These are phyloP conservation scores for Serripes groenlandicus DNA, from an alignment of 2,888 invertebrate genomes.

Conservation along the genomic window DNA sequence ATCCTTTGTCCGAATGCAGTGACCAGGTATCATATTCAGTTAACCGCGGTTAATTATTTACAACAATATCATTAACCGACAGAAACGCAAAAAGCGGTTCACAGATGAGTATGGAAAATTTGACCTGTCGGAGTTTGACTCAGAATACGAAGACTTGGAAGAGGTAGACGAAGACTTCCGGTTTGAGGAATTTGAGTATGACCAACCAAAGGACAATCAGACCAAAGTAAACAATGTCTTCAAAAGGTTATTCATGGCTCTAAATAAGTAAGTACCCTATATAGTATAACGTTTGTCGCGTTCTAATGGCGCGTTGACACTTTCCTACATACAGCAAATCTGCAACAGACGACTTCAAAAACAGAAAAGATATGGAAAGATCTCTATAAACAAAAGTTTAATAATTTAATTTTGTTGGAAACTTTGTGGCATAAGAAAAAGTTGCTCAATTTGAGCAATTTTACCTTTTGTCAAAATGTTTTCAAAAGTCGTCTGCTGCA, in stretches of 20 bases:
- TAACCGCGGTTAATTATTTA: neutral
- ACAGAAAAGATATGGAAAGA: too few species aligned
- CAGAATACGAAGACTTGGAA: neutral
- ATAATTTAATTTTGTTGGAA: too few species aligned
- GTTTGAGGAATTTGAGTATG: neutral
- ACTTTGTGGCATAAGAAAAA: too few species aligned
- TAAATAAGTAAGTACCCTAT: constrained; percentile 4
- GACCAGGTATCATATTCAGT: neutral
- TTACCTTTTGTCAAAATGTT: too few species aligned
- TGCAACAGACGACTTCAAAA: too few species aligned
- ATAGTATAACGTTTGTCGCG: too few species aligned
- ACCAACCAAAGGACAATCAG: constrained; percentile 1
- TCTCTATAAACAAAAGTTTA: too few species aligned
- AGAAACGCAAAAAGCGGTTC: constrained; percentile 8
- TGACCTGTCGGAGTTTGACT: neutral
- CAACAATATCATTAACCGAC: neutral
- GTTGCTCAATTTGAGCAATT: too few species aligned
- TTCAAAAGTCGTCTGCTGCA: too few species aligned
- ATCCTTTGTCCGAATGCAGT: too few species aligned
- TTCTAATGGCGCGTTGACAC: too few species aligned
- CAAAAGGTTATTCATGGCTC: neutral
- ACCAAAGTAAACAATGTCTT: neutral
- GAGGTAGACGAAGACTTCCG: neutral
- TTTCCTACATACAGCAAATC: too few species aligned
- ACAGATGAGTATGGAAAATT: neutral